Evolutionary conservation across 2,797 vertebrate genomes (phyloP).

Genomic region (Falco naumanni): DNA sequence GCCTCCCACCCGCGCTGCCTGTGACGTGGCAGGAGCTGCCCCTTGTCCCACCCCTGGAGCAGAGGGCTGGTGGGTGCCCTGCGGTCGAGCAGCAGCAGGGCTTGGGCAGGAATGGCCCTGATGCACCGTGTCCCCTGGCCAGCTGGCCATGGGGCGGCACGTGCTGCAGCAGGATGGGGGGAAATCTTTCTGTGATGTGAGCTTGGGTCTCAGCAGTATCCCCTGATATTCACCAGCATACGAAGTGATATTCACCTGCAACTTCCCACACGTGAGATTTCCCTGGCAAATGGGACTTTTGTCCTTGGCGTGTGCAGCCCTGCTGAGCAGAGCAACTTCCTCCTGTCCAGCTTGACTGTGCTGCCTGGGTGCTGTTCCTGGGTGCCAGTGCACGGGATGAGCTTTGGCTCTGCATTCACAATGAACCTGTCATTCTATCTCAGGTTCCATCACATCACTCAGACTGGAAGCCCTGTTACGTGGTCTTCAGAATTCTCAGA

Average conservation of each 20-base stretch:
- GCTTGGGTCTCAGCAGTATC: not conserved
- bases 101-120: not conserved
- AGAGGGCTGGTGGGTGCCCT: not conserved
- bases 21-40: not conserved
- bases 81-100: fast-evolving
- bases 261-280: not conserved
- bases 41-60: fast-evolving
- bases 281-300: fast-evolving
- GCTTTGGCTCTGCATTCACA: no score
- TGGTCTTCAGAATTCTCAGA: not conserved
- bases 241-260: no score
- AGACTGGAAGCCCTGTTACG: fast-evolving
- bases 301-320: not conserved
- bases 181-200: not conserved
- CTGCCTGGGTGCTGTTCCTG: not conserved
- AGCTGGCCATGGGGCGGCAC: not conserved
- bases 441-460: fast-evolving
- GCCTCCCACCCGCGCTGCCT: not conserved
- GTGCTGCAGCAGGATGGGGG: no score
- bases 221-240: no score
- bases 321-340: not conserved
- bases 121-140: not conserved
- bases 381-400: fast-evolving
- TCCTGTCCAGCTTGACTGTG: no score
- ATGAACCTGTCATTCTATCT: not conserved